These are phyloP conservation scores for Sterrhoptilus dennistouni DNA, from an alignment of 2,113 vertebrate species.

Conservation along the genomic window DNA sequence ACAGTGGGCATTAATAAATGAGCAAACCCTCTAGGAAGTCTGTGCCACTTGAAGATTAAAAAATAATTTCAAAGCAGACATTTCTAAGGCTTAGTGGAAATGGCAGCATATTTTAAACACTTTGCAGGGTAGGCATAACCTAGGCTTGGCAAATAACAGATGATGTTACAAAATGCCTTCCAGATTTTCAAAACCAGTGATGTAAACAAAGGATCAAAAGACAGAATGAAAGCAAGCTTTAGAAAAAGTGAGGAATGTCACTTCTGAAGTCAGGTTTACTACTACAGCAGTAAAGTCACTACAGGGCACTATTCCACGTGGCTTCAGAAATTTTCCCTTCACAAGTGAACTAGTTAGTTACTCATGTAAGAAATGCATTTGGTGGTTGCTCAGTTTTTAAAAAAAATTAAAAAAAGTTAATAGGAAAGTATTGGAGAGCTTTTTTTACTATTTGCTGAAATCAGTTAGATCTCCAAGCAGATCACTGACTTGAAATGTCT, in stretches of 20 bases:
- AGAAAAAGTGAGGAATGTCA: background rate
- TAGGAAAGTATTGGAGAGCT: background rate
- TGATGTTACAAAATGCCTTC: background rate
- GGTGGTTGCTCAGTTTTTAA: background rate
- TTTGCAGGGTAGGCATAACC: background rate
- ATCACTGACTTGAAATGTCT: background rate
- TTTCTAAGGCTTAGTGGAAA: slow-evolving; percentile 26
- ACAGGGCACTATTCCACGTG: background rate
- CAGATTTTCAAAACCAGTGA: background rate
- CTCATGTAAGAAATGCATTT: background rate
- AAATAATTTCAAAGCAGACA: slow-evolving; percentile 1
- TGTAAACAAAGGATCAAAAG: slow-evolving; percentile 38
- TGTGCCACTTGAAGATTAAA: slow-evolving; percentile 2
- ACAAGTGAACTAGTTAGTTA: background rate
- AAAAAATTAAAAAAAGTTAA: background rate
- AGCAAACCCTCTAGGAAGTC: background rate
- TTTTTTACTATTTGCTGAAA: background rate
- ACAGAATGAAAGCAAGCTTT: background rate
- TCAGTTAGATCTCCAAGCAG: background rate
- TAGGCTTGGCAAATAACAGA: background rate
- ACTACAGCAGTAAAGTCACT: background rate
- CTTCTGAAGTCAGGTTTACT: background rate
- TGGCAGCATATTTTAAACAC: background rate
- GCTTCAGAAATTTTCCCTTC: background rate
- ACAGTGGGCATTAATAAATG: background rate